phyloP scores from a whole-genome alignment of 2,888 invertebrate species.

The Fragum sueziense region DNA sequence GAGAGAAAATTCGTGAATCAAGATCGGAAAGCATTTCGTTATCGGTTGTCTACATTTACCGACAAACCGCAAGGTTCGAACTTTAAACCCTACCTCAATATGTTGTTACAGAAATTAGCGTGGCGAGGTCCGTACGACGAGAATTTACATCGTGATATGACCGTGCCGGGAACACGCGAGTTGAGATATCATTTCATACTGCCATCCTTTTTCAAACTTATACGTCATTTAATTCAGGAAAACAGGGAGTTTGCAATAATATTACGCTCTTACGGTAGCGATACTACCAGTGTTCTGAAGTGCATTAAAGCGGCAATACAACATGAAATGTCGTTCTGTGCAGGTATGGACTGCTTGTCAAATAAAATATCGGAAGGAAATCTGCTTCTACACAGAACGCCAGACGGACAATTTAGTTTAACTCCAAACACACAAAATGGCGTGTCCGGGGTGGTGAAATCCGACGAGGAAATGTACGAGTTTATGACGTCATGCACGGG shows the following conservation, averaged over 20 bases:
- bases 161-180: conserved; percentile 47
- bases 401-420: conserved; percentile 19
- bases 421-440: not conserved
- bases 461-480: conserved; percentile 53
- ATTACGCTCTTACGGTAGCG: conserved; percentile 54
- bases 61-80: conserved; percentile 54
- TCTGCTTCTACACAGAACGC: conserved; percentile 16
- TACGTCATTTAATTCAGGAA: conserved; percentile 30
- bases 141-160: conserved; percentile 38
- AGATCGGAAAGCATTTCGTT: conserved; percentile 41
- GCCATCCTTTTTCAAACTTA: conserved; percentile 52
- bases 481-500: conserved; percentile 39
- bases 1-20: conserved; percentile 38
- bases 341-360: conserved; percentile 17
- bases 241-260: conserved; percentile 47
- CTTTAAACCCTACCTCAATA: conserved; percentile 54
- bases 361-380: conserved; percentile 23
- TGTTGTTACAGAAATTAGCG: conserved; percentile 35
- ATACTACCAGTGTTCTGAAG: conserved; percentile 44
- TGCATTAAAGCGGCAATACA: conserved; percentile 42
- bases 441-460: not conserved
- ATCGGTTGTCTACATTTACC: conserved; percentile 53
- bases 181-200: conserved; percentile 52
- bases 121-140: conserved; percentile 55
- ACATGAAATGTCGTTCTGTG: conserved; percentile 34